These are phyloP conservation scores for Romanogobio albipinnatus DNA, from an alignment of 2,113 vertebrate genomes.

Conservation along the genomic window DNA sequence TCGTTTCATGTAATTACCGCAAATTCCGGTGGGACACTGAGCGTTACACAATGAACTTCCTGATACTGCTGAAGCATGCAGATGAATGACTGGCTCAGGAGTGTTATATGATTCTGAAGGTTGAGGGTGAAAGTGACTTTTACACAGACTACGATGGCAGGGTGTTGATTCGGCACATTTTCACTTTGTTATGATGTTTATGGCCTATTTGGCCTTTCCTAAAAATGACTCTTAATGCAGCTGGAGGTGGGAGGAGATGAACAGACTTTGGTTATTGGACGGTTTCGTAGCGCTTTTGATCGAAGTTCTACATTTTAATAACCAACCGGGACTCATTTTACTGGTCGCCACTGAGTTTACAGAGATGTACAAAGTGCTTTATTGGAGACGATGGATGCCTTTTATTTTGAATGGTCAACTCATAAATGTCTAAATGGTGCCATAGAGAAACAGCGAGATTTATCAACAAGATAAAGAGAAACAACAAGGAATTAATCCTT, in stretches of 20 bases:
- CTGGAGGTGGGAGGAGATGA: not conserved
- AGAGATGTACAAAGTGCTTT: not conserved
- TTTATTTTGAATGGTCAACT: conserved; percentile 22
- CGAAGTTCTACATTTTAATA: conserved; percentile 1
- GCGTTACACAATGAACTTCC: conserved; percentile 73
- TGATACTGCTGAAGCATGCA: conserved; percentile 66
- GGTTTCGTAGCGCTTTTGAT: not conserved
- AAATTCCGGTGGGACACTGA: conserved; percentile 69
- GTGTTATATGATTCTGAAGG: conserved; percentile 58
- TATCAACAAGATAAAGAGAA: conserved; percentile 1
- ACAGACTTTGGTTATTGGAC: not conserved
- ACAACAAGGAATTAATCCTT: not conserved
- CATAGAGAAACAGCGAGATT: not conserved
- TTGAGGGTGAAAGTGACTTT: conserved; percentile 47
- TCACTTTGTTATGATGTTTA: not conserved
- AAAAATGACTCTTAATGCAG: not conserved
- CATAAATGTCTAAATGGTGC: not conserved
- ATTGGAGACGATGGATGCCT: not conserved
- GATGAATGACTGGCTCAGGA: conserved; percentile 61
- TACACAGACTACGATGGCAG: conserved; percentile 8
- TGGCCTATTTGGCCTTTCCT: not conserved
- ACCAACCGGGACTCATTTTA: conserved; percentile 2
- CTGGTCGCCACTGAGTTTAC: not conserved
- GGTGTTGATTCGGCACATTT: not conserved
- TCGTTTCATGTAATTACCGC: conserved; percentile 77